These are phyloP conservation scores for Chiridota heheva DNA, from an alignment of 35 echinoderm and acorn worm genomes.

Conservation along the genomic window DNA sequence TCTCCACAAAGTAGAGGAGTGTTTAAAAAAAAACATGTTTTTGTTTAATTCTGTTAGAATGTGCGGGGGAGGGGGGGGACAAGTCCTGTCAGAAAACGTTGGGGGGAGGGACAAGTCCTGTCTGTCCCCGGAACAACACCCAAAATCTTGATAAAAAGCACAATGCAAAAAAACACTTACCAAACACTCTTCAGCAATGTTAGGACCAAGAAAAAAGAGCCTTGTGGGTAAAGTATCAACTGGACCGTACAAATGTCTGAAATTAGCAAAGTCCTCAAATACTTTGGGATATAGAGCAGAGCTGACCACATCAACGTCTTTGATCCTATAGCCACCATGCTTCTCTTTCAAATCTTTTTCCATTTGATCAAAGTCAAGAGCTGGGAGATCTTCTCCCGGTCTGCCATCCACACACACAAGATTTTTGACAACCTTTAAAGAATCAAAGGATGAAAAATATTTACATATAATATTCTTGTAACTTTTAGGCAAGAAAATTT, in stretches of 20 bases:
- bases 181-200: conserved; percentile 95
- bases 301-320: conserved; percentile 78
- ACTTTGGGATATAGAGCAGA: conserved; percentile 97
- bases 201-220: conserved; percentile 83
- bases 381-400: conserved; percentile 71
- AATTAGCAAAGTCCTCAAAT: conserved; percentile 86
- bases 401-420: conserved; percentile 62
- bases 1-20: too few species aligned
- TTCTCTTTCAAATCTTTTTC: conserved; percentile 69
- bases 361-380: conserved; percentile 73
- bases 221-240: conserved; percentile 75
- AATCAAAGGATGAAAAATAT: neutral
- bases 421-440: conserved; percentile 61
- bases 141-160: too few species aligned
- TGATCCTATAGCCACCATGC: conserved; percentile 56
- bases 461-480: too few species aligned
- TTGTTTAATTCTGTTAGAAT: too few species aligned
- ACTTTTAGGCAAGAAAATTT: neutral
- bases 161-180: conserved; percentile 60
- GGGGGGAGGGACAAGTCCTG: too few species aligned
- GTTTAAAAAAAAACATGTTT: too few species aligned
- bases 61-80: neutral
- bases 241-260: conserved; percentile 77
- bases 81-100: too few species aligned
- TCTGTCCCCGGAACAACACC: too few species aligned